Evolutionary conservation across 2,797 vertebrate species (phyloP), one percentile per base, ranked within the genome.

Genomic region (Macroramphosus scolopax): DNA sequence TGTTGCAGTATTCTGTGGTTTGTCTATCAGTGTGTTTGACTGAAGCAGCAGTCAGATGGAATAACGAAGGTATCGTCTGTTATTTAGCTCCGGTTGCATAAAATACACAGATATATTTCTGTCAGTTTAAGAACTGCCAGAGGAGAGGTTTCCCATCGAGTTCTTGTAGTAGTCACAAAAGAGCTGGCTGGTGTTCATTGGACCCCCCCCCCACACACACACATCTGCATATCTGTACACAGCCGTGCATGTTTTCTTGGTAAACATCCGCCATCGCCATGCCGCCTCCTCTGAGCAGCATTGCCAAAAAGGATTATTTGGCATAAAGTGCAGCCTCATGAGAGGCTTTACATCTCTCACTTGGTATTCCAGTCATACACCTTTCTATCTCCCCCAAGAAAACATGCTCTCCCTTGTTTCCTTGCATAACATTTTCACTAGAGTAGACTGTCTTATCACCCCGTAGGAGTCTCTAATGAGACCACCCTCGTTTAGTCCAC

Each of bases 191-290:
- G 44, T 77, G 62, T 75, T 83, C 74, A 77, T 68, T 67, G 47
- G 63, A 64, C 66, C 35, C 45, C 32, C 9, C 7, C 15, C 25
- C 11, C 38, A 31, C 51, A 65, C 39, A 29, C 51, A 45, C 51
- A 73, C 52, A 74, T 68, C 76, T 82, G 65, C 63, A 72, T 66
- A 80, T 68, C 52, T 76, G 66, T 61, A 67, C 72, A 67, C 41
- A 80, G 64, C 49, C 56, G 68, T 62, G 79, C 82, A 87, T 89
- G 86, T 85, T 89, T 88, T 88, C 80, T 81, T 87, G 80, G 76
- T 78, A 63, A 80, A 80, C 74, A 76, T 57, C 55, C 44, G 47
- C 68, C 65, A 68, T 63, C 70, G 62, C 70, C 75, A 68, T 77
- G 59, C 61, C 54, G 37, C 67, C 70, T 80, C 53, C 57, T 63